Conservation (phyloP, 92 coral and sea anemone genomes). For the Bergia sp. region DNA sequence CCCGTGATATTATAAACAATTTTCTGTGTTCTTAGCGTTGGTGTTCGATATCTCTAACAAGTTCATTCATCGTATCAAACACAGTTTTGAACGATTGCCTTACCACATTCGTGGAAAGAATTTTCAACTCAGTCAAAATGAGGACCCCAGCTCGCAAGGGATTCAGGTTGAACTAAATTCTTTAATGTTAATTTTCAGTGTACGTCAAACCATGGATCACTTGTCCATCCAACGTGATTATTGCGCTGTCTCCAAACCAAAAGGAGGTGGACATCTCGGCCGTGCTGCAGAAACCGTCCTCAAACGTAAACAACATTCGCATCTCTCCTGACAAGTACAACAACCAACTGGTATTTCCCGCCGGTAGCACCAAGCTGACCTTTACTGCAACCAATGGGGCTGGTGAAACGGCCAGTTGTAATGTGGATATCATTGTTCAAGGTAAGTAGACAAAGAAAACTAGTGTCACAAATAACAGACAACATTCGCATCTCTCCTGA, state of each 20-base stretch:
- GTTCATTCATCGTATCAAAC: no score
- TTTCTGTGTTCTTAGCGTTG: no score
- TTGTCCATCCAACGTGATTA: slow-evolving; percentile 31
- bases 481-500: background rate
- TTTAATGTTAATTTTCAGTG: background rate
- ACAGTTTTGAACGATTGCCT: no score
- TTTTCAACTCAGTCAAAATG: no score
- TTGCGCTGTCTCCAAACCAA: slow-evolving; percentile 11
- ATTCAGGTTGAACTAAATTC: no score
- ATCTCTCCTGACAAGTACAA: slow-evolving; percentile 23
- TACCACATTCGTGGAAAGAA: no score
- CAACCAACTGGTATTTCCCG: slow-evolving; percentile 26
- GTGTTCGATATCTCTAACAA: no score
- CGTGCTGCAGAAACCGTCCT: background rate
- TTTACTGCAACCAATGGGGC: slow-evolving; percentile 30
- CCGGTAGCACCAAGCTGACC: slow-evolving; percentile 11
- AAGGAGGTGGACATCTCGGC: slow-evolving; percentile 21
- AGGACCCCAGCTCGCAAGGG: no score
- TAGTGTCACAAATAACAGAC: background rate
- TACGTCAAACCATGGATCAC: slow-evolving; percentile 43
- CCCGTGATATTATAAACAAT: no score
- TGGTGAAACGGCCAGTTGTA: slow-evolving; percentile 17
- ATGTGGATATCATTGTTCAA: slow-evolving; percentile 24
- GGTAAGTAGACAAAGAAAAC: background rate
- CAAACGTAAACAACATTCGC: slow-evolving; percentile 23